These are phyloP conservation scores for Phoeniculus purpureus DNA, from an alignment of 2,797 vertebrate genomes.

Conservation along the genomic window DNA sequence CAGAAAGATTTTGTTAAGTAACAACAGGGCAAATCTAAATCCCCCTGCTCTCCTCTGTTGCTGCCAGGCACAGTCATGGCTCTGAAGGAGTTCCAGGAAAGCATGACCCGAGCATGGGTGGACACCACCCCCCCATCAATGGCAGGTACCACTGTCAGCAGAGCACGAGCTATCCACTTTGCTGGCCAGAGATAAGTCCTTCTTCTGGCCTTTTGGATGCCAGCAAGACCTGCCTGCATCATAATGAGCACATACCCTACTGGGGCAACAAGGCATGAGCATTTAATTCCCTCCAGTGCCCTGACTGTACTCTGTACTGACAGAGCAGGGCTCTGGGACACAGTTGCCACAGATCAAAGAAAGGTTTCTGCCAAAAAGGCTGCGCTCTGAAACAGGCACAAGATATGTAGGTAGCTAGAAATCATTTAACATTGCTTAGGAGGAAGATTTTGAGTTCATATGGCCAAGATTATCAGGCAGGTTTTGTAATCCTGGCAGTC, in stretches of 20 bases:
- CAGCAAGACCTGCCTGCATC: not conserved
- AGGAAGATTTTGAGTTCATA: not conserved
- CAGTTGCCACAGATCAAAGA: not conserved
- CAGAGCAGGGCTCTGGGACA: not conserved
- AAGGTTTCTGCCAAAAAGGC: not conserved
- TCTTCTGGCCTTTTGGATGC: not conserved
- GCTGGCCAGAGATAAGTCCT: not conserved
- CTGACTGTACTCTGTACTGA: not conserved
- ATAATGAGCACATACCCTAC: not conserved
- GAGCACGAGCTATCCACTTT: not conserved
- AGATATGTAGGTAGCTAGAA: not conserved
- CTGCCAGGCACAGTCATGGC: not conserved
- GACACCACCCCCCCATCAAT: not conserved
- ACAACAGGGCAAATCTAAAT: not conserved
- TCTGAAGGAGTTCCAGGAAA: not conserved
- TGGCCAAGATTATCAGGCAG: not conserved
- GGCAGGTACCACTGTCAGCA: not conserved
- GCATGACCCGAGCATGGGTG: accelerated
- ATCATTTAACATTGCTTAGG: not conserved
- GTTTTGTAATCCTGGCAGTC: not conserved
- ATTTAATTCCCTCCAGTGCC: not conserved
- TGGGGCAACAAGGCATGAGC: not conserved
- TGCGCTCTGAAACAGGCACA: not conserved
- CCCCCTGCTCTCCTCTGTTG: not conserved
- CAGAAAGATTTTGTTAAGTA: not conserved